A percentile compares a stretch with the other conserved stretches of the same genome.
Evolutionary conservation across 2,113 vertebrate genomes (phyloP).

Genomic region (Talpa occidentalis): DNA sequence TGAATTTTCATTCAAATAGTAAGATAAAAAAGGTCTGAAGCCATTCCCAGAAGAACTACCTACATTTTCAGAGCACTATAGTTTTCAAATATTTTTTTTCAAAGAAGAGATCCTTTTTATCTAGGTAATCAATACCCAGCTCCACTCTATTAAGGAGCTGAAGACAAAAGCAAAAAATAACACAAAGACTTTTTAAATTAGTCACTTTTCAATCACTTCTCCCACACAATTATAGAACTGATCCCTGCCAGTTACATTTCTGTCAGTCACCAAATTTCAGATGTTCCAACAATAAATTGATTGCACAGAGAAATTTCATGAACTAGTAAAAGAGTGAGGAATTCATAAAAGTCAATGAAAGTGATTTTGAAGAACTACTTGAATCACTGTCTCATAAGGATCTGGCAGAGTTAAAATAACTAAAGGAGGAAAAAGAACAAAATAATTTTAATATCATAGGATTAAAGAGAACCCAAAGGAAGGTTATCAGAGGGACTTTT

Average conservation of each 20-base stretch:
- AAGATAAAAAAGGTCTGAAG: not conserved
- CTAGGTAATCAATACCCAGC: not conserved
- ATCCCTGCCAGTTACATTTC: not conserved
- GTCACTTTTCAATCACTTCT: not conserved
- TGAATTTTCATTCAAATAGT: constrained; percentile 14
- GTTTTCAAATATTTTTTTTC: not conserved
- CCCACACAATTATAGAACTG: not conserved
- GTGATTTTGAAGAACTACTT: not conserved
- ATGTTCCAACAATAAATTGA: not conserved
- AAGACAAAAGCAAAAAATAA: not conserved
- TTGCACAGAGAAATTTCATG: not conserved
- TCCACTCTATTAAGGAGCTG: not conserved
- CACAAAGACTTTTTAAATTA: not conserved
- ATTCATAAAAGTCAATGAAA: not conserved
- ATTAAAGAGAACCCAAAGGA: not conserved
- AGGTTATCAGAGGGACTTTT: not conserved
- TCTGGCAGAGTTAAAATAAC: not conserved
- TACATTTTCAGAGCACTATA: not conserved
- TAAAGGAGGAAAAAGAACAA: not conserved
- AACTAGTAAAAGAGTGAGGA: not conserved
- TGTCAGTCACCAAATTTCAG: not conserved
- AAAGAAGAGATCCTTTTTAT: not conserved
- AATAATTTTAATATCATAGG: not conserved
- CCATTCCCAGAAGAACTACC: not conserved
- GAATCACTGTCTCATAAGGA: not conserved